A percentile compares a stretch with the other conserved stretches of the same genome.
Conservation (phyloP, 2,888 invertebrate species). For the Diloba caeruleocephala region DNA sequence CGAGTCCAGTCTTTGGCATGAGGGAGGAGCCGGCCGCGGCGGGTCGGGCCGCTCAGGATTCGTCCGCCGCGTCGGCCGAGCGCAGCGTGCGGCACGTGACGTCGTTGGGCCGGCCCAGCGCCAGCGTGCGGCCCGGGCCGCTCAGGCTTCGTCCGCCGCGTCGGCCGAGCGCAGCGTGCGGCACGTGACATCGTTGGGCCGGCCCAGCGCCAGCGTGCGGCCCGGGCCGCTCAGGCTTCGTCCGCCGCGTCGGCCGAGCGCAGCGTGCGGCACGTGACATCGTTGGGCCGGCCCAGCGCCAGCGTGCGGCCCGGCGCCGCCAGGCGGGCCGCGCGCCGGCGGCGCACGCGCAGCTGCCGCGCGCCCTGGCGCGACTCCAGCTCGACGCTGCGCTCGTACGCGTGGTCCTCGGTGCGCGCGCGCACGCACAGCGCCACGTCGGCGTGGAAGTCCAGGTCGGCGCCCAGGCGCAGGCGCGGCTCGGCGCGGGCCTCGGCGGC, state of each 20-base stretch:
- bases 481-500: conserved; percentile 30
- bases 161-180: conserved; percentile 55
- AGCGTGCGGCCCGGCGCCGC: conserved; percentile 69
- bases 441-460: conserved; percentile 78
- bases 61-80: conserved; percentile 27
- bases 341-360: conserved; percentile 42
- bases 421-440: conserved; percentile 75
- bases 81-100: conserved; percentile 67
- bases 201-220: conserved; percentile 62
- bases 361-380: conserved; percentile 21
- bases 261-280: conserved; percentile 69
- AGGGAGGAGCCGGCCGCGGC: background rate
- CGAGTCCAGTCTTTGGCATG: conserved; percentile 19
- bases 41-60: conserved; percentile 17
- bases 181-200: conserved; percentile 59
- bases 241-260: conserved; percentile 61
- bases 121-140: conserved; percentile 56
- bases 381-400: conserved; percentile 6
- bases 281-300: conserved; percentile 69
- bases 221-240: conserved; percentile 62
- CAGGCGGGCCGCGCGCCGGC: conserved; percentile 59
- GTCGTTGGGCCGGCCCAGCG: conserved; percentile 71
- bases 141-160: background rate
- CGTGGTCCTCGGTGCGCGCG: conserved; percentile 51
- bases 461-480: conserved; percentile 53